A percentile compares a stretch with the other conserved stretches of the same genome.
Conservation (phyloP, 2,888 invertebrate species). For the Clistopyga incitator region DNA sequence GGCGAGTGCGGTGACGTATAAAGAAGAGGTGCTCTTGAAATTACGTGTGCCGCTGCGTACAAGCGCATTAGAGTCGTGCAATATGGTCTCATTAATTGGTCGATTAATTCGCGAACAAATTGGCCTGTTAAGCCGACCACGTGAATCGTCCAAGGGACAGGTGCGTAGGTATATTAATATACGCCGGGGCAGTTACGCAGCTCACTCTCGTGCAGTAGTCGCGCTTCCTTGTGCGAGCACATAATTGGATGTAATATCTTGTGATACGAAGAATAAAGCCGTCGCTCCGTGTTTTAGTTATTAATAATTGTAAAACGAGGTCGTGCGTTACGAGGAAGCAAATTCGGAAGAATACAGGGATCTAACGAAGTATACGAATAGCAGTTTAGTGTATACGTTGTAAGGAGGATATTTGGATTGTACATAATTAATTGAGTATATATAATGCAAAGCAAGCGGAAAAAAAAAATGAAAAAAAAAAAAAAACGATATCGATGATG, state of each 20-base stretch:
- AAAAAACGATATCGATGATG: constrained; percentile 77
- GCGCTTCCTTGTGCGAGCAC: constrained; percentile 65
- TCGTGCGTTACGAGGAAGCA: constrained; percentile 81
- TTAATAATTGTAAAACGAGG: constrained; percentile 71
- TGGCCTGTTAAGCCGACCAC: constrained; percentile 65
- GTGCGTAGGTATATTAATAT: constrained; percentile 56
- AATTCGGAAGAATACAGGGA: constrained; percentile 85
- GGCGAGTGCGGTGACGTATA: constrained; percentile 50
- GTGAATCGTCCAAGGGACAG: constrained; percentile 53
- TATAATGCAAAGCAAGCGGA: constrained; percentile 61
- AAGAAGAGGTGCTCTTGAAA: constrained; percentile 64
- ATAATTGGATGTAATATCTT: constrained; percentile 76
- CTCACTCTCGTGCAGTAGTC: constrained; percentile 35
- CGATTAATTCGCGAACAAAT: constrained; percentile 67
- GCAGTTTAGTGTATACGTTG: constrained; percentile 61
- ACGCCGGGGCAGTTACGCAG: constrained; percentile 34
- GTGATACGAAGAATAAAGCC: constrained; percentile 78
- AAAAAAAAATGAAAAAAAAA: constrained; percentile 11
- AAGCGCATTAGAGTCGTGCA: constrained; percentile 62
- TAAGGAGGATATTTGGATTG: constrained; percentile 64
- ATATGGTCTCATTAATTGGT: constrained; percentile 68
- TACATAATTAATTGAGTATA: constrained; percentile 66
- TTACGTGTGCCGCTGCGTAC: constrained; percentile 70
- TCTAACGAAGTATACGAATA: constrained; percentile 77
- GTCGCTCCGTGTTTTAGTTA: constrained; percentile 77